phyloP scores from a whole-genome alignment of 2,888 invertebrate species.

The Drosophila acutilabella region DNA sequence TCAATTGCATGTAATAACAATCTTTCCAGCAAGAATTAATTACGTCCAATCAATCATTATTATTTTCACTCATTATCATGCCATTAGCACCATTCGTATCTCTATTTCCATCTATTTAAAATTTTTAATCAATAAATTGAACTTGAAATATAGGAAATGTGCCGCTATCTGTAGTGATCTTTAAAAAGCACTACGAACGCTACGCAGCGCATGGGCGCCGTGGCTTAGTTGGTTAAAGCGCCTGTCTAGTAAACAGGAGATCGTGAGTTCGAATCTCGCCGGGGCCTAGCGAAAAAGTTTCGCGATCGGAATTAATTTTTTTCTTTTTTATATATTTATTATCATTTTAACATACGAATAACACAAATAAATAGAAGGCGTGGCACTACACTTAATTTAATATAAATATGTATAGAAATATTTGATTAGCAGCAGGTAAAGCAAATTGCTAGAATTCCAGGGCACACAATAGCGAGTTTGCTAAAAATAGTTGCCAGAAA shows the following conservation, averaged over 20 bases:
- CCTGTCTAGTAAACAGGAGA: slow-evolving; percentile 86
- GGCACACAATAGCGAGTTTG: too few species aligned
- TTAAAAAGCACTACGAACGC: background rate
- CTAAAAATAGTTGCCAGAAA: too few species aligned
- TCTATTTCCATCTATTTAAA: slow-evolving; percentile 18
- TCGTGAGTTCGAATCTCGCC: slow-evolving; percentile 85
- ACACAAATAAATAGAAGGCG: too few species aligned
- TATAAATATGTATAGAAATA: too few species aligned
- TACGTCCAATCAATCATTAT: slow-evolving; percentile 5
- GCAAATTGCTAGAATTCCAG: too few species aligned
- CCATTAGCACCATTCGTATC: slow-evolving; percentile 23
- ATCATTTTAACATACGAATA: background rate
- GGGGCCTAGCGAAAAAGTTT: slow-evolving; percentile 75
- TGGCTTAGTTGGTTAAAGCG: slow-evolving; percentile 86
- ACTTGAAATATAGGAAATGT: slow-evolving; percentile 1
- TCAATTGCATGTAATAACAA: background rate
- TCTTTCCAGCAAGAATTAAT: background rate
- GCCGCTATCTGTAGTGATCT: slow-evolving; percentile 17
- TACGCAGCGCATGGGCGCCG: slow-evolving; percentile 73
- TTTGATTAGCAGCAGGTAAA: too few species aligned
- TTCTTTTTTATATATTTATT: background rate
- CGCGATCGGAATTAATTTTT: background rate
- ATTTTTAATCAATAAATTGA: slow-evolving; percentile 29
- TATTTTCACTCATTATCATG: slow-evolving; percentile 17
- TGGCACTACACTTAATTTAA: too few species aligned